Percentiles rank a stretch among this genome's conserved stretches.
phyloP scores from a whole-genome alignment of 2,113 vertebrate genomes.

The Ctenodactylus gundi region DNA sequence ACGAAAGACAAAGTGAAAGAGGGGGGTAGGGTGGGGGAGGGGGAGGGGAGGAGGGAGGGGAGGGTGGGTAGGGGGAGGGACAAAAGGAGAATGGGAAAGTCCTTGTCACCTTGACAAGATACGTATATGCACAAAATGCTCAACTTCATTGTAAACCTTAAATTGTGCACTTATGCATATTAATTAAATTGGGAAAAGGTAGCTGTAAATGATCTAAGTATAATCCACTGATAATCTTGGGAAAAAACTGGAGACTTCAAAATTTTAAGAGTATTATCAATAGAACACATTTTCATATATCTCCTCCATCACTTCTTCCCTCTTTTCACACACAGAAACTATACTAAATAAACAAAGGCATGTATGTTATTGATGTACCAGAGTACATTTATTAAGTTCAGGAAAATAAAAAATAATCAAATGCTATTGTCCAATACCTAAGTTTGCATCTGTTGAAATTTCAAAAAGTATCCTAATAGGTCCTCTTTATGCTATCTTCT shows the following conservation, averaged over 20 bases:
- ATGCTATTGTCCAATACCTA: neutral
- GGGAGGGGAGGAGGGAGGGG: too few species aligned
- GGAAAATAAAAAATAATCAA: constrained; percentile 6
- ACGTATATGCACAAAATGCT: too few species aligned
- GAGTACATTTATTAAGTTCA: constrained; percentile 18
- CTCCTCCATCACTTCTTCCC: neutral
- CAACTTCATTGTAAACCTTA: too few species aligned
- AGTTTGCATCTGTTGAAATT: constrained; percentile 2
- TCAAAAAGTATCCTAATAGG: neutral
- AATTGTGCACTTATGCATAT: too few species aligned
- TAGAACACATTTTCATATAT: neutral
- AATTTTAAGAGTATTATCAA: neutral
- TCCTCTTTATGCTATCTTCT: too few species aligned
- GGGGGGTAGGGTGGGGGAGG: too few species aligned
- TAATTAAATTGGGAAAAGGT: too few species aligned
- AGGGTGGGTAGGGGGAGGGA: too few species aligned
- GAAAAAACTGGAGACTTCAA: neutral
- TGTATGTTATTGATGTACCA: too few species aligned
- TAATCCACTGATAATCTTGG: constrained; percentile 2
- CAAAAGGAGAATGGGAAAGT: too few species aligned
- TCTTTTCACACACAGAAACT: neutral
- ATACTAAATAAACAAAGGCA: neutral
- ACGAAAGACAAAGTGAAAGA: too few species aligned
- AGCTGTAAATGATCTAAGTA: neutral
- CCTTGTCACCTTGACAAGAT: too few species aligned